These are phyloP conservation scores for Diplodus sargus DNA, from an alignment of 2,797 vertebrate genomes.

Conservation along the genomic window DNA sequence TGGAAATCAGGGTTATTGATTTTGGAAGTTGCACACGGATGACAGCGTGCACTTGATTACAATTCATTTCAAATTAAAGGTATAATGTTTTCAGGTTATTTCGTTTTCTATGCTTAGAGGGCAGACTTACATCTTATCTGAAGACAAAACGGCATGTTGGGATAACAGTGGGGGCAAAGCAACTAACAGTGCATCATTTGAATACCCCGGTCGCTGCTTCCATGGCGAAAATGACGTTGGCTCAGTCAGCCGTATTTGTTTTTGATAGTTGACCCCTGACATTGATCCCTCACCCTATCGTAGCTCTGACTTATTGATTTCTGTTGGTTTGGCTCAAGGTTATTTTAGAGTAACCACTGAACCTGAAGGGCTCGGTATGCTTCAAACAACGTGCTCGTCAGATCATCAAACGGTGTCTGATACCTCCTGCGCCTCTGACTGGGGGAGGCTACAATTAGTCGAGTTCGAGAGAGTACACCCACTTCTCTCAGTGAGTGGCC, in stretches of 20 bases:
- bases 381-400: slow-evolving; percentile 41
- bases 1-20: slow-evolving; percentile 39
- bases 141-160: slow-evolving; percentile 7
- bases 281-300: slow-evolving; percentile 51
- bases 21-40: slow-evolving; percentile 15
- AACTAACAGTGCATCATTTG: slow-evolving; percentile 13
- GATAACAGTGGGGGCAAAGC: slow-evolving; percentile 2
- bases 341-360: slow-evolving; percentile 35
- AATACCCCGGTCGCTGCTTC: slow-evolving; percentile 20
- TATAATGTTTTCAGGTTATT: not conserved
- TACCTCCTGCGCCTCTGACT: not conserved
- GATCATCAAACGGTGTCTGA: slow-evolving; percentile 45
- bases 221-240: slow-evolving; percentile 48
- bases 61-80: not conserved
- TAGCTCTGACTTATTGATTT: slow-evolving; percentile 57
- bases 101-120: not conserved
- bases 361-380: slow-evolving; percentile 25
- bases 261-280: slow-evolving; percentile 78
- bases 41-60: not conserved
- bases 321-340: slow-evolving; percentile 29
- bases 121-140: not conserved
- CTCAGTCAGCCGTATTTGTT: slow-evolving; percentile 71
- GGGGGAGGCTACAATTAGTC: too few species aligned
- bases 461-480: too few species aligned
- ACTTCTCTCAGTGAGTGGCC: slow-evolving; percentile 8